Percentiles rank a stretch among this genome's conserved stretches.
Evolutionary conservation across 2,888 invertebrate species (phyloP).

Genomic region (Cerastis rubricosa): DNA sequence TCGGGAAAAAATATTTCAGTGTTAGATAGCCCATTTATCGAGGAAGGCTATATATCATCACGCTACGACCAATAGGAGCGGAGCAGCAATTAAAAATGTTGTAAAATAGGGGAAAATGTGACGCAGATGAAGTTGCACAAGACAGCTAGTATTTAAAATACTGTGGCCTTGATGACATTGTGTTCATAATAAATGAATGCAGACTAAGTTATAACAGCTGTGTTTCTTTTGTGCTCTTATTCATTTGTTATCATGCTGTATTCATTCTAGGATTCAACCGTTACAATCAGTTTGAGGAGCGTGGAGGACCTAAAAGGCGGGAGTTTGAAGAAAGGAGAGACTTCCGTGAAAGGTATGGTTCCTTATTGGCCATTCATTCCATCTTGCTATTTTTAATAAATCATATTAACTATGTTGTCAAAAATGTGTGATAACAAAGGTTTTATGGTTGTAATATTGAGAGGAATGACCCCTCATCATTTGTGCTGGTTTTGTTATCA

Average conservation of each 20-base stretch:
- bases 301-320: constrained; percentile 77
- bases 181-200: background rate
- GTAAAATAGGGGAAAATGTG: too few relatives aligned
- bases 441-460: background rate
- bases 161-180: background rate
- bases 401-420: background rate
- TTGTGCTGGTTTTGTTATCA: constrained; percentile 3
- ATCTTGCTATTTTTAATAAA: background rate
- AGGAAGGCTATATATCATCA: too few relatives aligned
- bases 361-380: background rate
- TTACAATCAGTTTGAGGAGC: constrained; percentile 83
- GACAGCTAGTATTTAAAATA: background rate
- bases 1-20: too few relatives aligned
- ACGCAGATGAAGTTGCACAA: too few relatives aligned
- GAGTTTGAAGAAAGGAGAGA: constrained; percentile 81
- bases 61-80: too few relatives aligned
- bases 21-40: too few relatives aligned
- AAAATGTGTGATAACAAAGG: background rate
- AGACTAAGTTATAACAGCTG: constrained; percentile 5
- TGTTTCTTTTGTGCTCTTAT: constrained; percentile 11
- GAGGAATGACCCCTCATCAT: background rate
- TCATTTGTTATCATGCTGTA: background rate
- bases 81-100: too few relatives aligned
- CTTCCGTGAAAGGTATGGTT: constrained; percentile 76
- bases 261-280: constrained; percentile 78